Evolutionary conservation across 2,888 invertebrate genomes (phyloP).

Genomic region (Tachina lurida): DNA sequence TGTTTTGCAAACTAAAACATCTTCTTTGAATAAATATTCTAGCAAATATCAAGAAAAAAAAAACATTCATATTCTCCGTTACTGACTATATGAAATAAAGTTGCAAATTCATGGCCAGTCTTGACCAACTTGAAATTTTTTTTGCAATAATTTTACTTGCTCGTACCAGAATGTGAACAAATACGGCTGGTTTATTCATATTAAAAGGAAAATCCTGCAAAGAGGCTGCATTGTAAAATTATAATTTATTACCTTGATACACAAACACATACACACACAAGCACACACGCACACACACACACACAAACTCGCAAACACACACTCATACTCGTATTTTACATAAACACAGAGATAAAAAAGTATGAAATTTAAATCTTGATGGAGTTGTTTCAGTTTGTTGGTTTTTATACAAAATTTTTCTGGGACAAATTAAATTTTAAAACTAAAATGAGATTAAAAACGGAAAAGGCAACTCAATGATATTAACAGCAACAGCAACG

Average conservation of each 20-base stretch:
- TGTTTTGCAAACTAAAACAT: neutral
- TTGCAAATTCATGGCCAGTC: constrained; percentile 24
- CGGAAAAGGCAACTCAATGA: neutral
- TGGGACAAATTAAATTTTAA: constrained; percentile 27
- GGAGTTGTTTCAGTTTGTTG: neutral
- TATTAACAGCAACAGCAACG: neutral
- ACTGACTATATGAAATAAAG: constrained; percentile 3
- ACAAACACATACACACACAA: neutral
- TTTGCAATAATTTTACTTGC: neutral
- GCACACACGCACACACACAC: neutral
- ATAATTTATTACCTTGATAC: constrained; percentile 31
- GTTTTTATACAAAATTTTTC: neutral
- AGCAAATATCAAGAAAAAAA: neutral
- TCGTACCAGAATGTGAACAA: neutral
- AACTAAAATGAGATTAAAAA: neutral
- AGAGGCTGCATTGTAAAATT: constrained; percentile 32
- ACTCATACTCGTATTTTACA: neutral
- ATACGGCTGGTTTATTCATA: neutral
- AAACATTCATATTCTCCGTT: neutral
- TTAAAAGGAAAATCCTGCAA: neutral
- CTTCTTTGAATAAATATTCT: neutral
- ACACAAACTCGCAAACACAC: neutral
- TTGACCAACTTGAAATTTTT: constrained; percentile 30
- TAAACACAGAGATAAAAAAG: neutral
- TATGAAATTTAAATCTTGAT: constrained; percentile 13